Evolutionary conservation across 2,113 vertebrate species (phyloP), one percentile per base, ranked within the genome.

Genomic region (Ophiodon elongatus): DNA sequence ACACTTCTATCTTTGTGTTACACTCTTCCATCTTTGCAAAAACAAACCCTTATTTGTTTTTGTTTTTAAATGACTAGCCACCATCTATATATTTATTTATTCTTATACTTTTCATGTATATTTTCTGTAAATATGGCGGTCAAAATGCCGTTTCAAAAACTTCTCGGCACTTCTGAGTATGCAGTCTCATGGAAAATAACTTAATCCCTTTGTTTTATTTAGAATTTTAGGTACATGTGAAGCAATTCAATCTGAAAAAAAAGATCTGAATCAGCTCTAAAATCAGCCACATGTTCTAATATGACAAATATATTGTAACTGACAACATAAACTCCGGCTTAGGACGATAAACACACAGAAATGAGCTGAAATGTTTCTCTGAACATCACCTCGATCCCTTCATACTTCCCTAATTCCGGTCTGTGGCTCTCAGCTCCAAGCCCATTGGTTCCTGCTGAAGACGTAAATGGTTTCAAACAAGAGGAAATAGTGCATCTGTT

Each of bases 21-120:
- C 19, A 57, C 15, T 62, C 62, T 39, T 87, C 33, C 39, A 52
- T 50, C 43, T 74, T 5, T 33, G 31, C 47, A n/a, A 52, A 13
- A 29, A 4, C 27, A 14, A 47, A 13, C 27, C 8, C 25, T 72
- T 10, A 27, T 15, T 39, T 19, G 33, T 33, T 33, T 33, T 33
- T 33, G 33, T 33, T 33, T 33, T 33, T 33, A 2, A 5, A 27
- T 19, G 2, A 47, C 1, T 1, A 8, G 1, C 19, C 29, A 62
- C 19, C 23, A 19, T 8, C 10, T 25, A 63, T 54, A 47, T 72
- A 77, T 77, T 68, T 82, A 85, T 85, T 76, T 70, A 69, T 56
- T 71, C n/a, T n/a, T n/a, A 23, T 3, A 4, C 54, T 76, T 33
- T 39, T 60, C 39, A 45, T 54, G 6, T 11, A 4, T 23, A 54